phyloP scores from a whole-genome alignment of 2,113 vertebrate species.

The Cebidichthys violaceus region DNA sequence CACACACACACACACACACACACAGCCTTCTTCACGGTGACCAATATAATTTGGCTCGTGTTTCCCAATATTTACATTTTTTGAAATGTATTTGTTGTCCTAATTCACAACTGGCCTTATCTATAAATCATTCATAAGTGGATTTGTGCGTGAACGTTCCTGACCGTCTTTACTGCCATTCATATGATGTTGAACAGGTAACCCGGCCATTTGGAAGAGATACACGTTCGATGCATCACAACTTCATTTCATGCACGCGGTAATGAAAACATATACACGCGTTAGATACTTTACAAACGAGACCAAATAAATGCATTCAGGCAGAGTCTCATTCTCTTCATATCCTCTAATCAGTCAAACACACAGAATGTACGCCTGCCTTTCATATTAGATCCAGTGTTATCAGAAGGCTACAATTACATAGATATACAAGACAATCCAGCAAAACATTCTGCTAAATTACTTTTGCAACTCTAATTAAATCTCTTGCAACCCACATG shows the following conservation, averaged over 20 bases:
- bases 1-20: background rate
- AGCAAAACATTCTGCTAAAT: background rate
- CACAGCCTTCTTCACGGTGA: too few species aligned
- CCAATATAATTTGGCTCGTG: too few species aligned
- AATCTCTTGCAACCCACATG: background rate
- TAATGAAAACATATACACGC: too few species aligned
- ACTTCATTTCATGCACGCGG: too few species aligned
- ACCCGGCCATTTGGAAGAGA: background rate
- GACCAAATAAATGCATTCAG: background rate
- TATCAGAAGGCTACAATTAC: background rate
- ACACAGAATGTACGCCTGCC: background rate
- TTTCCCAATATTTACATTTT: too few species aligned
- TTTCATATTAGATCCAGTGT: background rate
- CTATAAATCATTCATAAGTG: too few species aligned
- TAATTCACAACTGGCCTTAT: too few species aligned
- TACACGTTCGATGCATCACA: too few species aligned
- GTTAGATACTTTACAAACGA: background rate
- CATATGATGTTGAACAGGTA: background rate
- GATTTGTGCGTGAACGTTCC: too few species aligned
- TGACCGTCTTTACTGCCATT: background rate
- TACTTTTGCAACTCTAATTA: background rate
- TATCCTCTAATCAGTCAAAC: background rate
- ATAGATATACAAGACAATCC: background rate
- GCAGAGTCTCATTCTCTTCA: background rate
- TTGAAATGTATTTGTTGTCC: too few species aligned